phyloP scores from a whole-genome alignment of 2,113 vertebrate species.

The Kryptolebias marmoratus region DNA sequence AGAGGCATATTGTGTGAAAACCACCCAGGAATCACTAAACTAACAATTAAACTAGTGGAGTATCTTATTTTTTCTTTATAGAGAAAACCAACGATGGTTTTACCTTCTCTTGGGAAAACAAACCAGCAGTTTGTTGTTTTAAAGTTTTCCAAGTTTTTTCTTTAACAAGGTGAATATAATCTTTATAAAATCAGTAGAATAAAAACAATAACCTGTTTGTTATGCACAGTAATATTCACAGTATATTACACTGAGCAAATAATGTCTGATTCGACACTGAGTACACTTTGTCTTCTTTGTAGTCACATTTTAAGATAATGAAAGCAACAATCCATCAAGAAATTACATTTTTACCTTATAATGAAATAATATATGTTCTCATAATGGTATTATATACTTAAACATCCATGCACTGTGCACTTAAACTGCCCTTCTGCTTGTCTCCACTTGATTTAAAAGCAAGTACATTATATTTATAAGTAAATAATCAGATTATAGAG shows the following conservation, averaged over 20 bases:
- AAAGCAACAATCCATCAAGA: background rate
- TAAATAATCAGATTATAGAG: constrained; percentile 28
- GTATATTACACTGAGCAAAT: background rate
- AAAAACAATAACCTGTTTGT: too few relatives aligned
- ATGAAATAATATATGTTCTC: constrained; percentile 4
- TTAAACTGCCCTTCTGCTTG: background rate
- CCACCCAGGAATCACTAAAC: too few relatives aligned
- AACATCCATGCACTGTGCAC: background rate
- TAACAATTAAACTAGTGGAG: too few relatives aligned
- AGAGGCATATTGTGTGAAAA: too few relatives aligned
- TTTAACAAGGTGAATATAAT: too few relatives aligned
- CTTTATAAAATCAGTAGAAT: too few relatives aligned
- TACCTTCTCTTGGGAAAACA: too few relatives aligned
- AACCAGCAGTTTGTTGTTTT: too few relatives aligned
- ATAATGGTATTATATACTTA: constrained; percentile 12
- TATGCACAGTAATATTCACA: too few relatives aligned
- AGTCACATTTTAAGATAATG: background rate
- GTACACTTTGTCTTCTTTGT: background rate
- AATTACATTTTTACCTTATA: background rate
- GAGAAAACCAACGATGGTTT: too few relatives aligned
- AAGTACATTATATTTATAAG: constrained; percentile 8
- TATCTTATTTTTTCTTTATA: too few relatives aligned
- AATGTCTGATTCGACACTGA: background rate
- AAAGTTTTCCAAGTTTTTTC: too few relatives aligned
- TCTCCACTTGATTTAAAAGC: constrained; percentile 21